A percentile compares a stretch with the other conserved stretches of the same genome.
Conservation (phyloP, 2,113 vertebrate genomes). For the Callipepla californica region DNA sequence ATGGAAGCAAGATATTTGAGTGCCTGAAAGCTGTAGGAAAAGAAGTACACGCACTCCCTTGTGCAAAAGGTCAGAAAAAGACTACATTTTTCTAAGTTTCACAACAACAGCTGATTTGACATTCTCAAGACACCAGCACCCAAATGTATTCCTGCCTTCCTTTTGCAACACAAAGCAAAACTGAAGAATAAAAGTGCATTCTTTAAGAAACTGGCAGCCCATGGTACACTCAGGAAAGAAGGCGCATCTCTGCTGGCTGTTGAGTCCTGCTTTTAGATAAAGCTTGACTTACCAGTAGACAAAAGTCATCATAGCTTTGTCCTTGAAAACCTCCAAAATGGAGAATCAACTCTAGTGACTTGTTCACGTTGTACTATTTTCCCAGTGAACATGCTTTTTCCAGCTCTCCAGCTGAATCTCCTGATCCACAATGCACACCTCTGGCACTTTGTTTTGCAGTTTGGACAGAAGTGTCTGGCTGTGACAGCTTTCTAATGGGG, state of each 20-base stretch:
- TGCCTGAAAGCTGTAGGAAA: not conserved
- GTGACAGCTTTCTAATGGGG: not conserved
- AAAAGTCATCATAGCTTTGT: not conserved
- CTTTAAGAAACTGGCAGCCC: not conserved
- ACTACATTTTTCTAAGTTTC: not conserved
- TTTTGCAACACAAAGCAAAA: slow-evolving; percentile 12
- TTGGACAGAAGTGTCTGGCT: not conserved
- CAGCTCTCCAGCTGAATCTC: not conserved
- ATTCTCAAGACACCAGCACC: not conserved
- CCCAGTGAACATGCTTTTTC: not conserved
- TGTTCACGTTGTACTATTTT: not conserved
- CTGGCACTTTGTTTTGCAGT: not conserved
- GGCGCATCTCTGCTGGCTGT: not conserved
- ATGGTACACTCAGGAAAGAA: not conserved
- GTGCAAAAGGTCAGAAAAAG: not conserved
- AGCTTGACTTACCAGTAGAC: not conserved
- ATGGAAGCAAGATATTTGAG: not conserved
- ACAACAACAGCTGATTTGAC: not conserved
- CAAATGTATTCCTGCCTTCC: not conserved
- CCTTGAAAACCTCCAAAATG: not conserved
- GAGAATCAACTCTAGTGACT: not conserved
- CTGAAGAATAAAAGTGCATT: not conserved
- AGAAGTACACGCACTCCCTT: not conserved
- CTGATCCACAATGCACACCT: not conserved
- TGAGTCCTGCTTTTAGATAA: not conserved